Percentiles rank a stretch among this genome's conserved stretches.
These are phyloP conservation scores for Neomonachus schauinslandi DNA, from an alignment of 2,113 vertebrate genomes.

Conservation along the genomic window DNA sequence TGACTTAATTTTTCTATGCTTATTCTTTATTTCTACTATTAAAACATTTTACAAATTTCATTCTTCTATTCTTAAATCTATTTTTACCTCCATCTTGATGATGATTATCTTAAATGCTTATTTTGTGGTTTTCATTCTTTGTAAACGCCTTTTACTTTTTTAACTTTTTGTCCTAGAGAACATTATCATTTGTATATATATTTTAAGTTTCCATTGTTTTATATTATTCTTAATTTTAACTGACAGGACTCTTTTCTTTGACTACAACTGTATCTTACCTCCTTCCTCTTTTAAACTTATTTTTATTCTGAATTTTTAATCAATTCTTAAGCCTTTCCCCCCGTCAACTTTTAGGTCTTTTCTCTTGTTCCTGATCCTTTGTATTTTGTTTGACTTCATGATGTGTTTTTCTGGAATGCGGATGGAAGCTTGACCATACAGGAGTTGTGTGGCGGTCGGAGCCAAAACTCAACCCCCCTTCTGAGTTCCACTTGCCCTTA, in stretches of 20 bases:
- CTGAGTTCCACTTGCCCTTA: not conserved
- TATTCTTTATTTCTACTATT: not conserved
- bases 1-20: not conserved
- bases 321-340: not conserved
- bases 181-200: not conserved
- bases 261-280: not conserved
- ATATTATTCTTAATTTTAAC: not conserved
- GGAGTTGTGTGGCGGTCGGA: not conserved
- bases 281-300: not conserved
- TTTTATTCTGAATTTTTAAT: not conserved
- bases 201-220: not conserved
- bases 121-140: not conserved
- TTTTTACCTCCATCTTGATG: not conserved
- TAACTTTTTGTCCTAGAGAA: not conserved
- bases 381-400: not conserved
- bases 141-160: not conserved
- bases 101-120: not conserved
- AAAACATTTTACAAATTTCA: not conserved
- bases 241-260: not conserved
- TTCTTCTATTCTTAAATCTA: not conserved
- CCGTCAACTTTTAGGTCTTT: not conserved
- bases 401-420: not conserved
- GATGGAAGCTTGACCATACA: not conserved
- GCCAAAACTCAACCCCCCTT: not conserved
- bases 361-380: not conserved